These are phyloP conservation scores for Chaetops frenatus DNA, from an alignment of 2,113 vertebrate species.

Conservation along the genomic window DNA sequence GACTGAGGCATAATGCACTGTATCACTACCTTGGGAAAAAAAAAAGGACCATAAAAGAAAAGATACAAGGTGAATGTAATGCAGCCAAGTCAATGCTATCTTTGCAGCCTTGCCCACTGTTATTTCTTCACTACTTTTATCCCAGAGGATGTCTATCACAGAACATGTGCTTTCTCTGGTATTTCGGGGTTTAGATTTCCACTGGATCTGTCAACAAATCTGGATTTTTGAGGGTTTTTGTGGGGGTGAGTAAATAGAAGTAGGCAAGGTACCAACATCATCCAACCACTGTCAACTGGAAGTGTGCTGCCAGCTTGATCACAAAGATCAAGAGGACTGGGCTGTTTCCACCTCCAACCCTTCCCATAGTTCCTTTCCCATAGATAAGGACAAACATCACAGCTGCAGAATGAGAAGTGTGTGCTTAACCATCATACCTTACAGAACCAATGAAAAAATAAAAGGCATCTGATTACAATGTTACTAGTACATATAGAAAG, in stretches of 20 bases:
- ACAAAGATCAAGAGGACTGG: not conserved
- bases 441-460: not conserved
- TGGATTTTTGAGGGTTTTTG: fast-evolving
- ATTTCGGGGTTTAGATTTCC: not conserved
- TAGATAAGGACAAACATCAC: not conserved
- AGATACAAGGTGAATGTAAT: not conserved
- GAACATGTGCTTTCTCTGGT: not conserved
- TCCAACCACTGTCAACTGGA: not conserved
- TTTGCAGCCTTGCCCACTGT: not conserved
- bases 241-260: not conserved
- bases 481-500: not conserved
- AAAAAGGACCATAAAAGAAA: not conserved
- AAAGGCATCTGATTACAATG: not conserved
- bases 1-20: not conserved
- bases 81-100: not conserved
- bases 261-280: not conserved
- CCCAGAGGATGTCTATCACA: not conserved
- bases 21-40: not conserved
- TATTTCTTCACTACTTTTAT: not conserved
- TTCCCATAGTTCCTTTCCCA: not conserved
- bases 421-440: not conserved
- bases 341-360: not conserved
- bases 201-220: not conserved
- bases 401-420: not conserved
- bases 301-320: not conserved